A percentile compares a stretch with the other conserved stretches of the same genome.
These are phyloP conservation scores for Temnothorax unifasciatus DNA, from an alignment of 2,888 invertebrate genomes.

Conservation along the genomic window DNA sequence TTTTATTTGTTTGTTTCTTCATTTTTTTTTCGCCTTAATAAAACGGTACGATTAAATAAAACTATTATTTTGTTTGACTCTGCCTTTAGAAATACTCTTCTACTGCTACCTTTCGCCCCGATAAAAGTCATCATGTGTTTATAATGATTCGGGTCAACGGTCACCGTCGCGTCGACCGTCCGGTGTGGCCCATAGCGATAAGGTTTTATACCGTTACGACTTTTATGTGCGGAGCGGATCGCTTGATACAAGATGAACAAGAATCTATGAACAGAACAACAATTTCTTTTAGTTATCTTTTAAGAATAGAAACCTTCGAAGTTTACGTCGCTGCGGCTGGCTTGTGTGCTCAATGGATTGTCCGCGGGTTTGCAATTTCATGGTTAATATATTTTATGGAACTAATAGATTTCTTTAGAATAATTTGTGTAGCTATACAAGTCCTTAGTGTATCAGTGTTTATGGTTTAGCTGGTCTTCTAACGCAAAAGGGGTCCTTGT, in stretches of 20 bases:
- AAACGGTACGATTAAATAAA: not conserved
- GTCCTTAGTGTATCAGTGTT: not conserved
- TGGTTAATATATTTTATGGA: not conserved
- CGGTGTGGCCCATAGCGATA: conserved; percentile 65
- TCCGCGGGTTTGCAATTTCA: not conserved
- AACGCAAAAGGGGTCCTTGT: not conserved
- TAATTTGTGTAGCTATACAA: not conserved
- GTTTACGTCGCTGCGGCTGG: not conserved
- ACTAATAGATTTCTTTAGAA: not conserved
- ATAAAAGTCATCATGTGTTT: conserved; percentile 61
- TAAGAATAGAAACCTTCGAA: not conserved
- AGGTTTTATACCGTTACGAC: conserved; percentile 60
- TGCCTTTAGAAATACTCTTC: not conserved
- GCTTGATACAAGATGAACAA: conserved; percentile 31
- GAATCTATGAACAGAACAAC: conserved; percentile 30
- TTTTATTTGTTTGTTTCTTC: not conserved
- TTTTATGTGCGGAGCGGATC: conserved; percentile 52
- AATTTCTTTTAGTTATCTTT: not conserved
- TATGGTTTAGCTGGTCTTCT: not conserved
- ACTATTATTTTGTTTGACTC: not conserved
- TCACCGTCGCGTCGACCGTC: conserved; percentile 47
- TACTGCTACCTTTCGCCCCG: not conserved
- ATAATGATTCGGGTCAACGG: conserved; percentile 62
- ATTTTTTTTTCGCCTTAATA: not conserved
- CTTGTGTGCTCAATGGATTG: not conserved